Conservation (phyloP, 1,140 invertebrate genomes). For the Batillaria attramentaria region DNA sequence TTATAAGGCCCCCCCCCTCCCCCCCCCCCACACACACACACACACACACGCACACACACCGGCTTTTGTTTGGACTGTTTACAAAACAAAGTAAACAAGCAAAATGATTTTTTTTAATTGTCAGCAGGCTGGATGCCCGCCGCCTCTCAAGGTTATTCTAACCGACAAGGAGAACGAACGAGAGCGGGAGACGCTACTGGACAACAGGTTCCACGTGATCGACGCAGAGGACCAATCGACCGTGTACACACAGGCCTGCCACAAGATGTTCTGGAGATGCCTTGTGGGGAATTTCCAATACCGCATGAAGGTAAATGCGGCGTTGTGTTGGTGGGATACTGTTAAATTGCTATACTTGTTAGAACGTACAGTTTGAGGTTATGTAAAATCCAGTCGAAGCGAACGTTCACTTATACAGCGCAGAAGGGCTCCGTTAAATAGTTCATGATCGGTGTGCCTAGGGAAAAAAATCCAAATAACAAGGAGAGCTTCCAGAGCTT, state of each 20-base stretch:
- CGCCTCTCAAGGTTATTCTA: not conserved
- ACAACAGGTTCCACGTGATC: conserved; percentile 25
- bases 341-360: too few relatives aligned
- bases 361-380: not conserved
- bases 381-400: not conserved
- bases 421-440: not conserved
- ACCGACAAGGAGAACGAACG: conserved; percentile 24
- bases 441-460: not conserved
- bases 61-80: too few relatives aligned
- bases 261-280: conserved; percentile 58
- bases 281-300: conserved; percentile 65
- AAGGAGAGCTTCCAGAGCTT: too few relatives aligned
- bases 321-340: not conserved
- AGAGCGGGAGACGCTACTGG: conserved; percentile 34
- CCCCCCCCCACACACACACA: too few relatives aligned
- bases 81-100: too few relatives aligned
- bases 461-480: not conserved
- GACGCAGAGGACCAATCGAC: conserved; percentile 10
- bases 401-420: not conserved
- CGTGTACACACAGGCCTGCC: conserved; percentile 6
- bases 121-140: not conserved
- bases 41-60: too few relatives aligned
- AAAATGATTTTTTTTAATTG: too few relatives aligned
- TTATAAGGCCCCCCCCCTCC: too few relatives aligned
- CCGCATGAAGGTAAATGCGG: conserved; percentile 33